Evolutionary conservation across 2,797 vertebrate genomes (phyloP).

Genomic region (Rhinichthys osculus): DNA sequence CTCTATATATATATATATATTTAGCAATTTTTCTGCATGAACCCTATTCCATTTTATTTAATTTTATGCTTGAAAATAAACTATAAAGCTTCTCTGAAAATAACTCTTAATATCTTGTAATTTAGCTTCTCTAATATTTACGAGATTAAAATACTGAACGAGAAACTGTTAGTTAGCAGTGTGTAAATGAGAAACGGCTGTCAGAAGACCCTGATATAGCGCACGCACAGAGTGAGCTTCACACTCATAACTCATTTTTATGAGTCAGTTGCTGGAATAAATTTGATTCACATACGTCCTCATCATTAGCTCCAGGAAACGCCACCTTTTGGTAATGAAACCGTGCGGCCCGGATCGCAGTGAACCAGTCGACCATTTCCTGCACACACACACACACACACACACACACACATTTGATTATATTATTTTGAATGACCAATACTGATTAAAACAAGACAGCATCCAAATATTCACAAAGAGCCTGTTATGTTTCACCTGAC

Average conservation of each 20-base stretch:
- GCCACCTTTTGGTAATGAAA: slow-evolving; percentile 98
- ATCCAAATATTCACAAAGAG: too few species aligned
- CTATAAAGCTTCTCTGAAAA: background rate
- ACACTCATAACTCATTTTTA: slow-evolving; percentile 30
- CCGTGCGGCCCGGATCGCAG: slow-evolving; percentile 93
- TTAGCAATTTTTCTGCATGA: background rate
- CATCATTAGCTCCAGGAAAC: slow-evolving; percentile 89
- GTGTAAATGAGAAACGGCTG: background rate
- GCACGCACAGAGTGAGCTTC: background rate
- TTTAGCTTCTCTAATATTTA: background rate
- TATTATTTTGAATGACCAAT: too few species aligned
- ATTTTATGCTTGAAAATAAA: background rate
- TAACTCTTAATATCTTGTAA: background rate
- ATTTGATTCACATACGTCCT: slow-evolving; percentile 82
- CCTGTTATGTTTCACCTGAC: too few species aligned
- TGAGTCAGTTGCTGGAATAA: slow-evolving; percentile 13
- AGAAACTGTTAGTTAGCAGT: background rate
- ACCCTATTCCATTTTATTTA: background rate
- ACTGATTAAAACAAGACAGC: too few species aligned
- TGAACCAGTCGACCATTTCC: slow-evolving; percentile 99
- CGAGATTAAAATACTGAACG: background rate
- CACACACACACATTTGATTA: slow-evolving; percentile 9
- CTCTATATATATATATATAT: too few species aligned
- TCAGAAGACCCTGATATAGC: background rate
- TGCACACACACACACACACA: slow-evolving; percentile 63